These are phyloP conservation scores for Temnothorax longispinosus DNA, from an alignment of 1,140 invertebrate genomes.

Conservation along the genomic window DNA sequence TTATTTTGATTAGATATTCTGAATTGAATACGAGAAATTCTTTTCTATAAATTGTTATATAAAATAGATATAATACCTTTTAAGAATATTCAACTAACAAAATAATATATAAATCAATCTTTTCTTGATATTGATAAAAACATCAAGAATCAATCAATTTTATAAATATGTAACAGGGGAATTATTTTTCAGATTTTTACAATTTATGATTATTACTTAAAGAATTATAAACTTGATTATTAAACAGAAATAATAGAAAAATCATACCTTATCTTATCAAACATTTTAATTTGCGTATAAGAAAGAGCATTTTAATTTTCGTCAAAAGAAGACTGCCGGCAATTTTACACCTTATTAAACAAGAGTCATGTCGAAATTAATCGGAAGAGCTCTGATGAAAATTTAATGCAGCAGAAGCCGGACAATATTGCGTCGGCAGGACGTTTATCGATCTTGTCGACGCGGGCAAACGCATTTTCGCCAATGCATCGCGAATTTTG, in stretches of 20 bases:
- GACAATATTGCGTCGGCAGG: background rate
- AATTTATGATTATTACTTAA: background rate
- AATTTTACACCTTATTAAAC: background rate
- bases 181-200: background rate
- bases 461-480: background rate
- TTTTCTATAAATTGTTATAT: background rate
- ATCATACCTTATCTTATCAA: background rate
- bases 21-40: background rate
- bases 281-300: background rate
- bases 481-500: conserved; percentile 5
- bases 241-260: background rate
- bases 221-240: background rate
- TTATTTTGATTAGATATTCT: background rate
- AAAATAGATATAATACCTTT: background rate
- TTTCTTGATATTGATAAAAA: background rate
- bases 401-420: conserved; percentile 8
- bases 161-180: background rate
- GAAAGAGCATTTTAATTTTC: background rate
- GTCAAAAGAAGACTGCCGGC: background rate
- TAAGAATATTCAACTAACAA: background rate
- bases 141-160: background rate
- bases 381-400: background rate
- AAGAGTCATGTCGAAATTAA: background rate
- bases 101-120: background rate
- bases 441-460: conserved; percentile 35